Evolutionary conservation across 2,797 vertebrate genomes (phyloP).

Genomic region (Heteromormyrus szaboi): DNA sequence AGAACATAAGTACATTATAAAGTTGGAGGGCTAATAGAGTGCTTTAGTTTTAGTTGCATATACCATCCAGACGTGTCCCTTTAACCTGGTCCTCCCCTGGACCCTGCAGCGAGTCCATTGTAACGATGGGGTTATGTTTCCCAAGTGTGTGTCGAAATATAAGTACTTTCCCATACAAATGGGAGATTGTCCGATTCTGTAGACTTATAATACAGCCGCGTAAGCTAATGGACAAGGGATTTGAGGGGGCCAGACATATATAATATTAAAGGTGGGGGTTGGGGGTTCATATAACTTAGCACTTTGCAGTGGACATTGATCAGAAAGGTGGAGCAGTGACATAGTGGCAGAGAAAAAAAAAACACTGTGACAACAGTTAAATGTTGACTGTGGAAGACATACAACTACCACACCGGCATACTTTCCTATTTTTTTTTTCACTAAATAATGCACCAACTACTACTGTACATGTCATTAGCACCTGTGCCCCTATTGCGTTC

Average conservation of each 20-base stretch:
- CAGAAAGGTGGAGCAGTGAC: slow-evolving; percentile 30
- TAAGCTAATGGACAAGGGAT: slow-evolving; percentile 62
- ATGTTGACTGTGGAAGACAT: slow-evolving; percentile 20
- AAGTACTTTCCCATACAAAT: neutral
- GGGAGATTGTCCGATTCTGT: neutral
- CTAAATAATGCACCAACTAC: neutral
- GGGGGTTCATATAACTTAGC: slow-evolving; percentile 41
- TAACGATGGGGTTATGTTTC: neutral
- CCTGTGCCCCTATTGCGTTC: neutral
- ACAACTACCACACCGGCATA: neutral
- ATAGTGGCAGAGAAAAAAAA: slow-evolving; percentile 20
- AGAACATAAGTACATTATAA: neutral
- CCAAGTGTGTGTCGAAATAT: neutral
- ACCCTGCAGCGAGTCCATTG: neutral
- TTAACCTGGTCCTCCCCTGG: neutral
- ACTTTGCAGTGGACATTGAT: slow-evolving; percentile 44
- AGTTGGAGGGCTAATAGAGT: neutral
- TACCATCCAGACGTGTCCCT: neutral
- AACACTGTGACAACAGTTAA: slow-evolving; percentile 28
- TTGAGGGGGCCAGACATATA: slow-evolving; percentile 55
- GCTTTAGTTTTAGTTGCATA: neutral
- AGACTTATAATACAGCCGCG: neutral
- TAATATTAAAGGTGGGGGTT: slow-evolving; percentile 33
- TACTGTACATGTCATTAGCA: neutral
- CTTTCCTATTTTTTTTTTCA: neutral